Base-by-base conservation (phyloP, 2,888 invertebrate genomes). In the Euspilapteryx auroguttella region DNA sequence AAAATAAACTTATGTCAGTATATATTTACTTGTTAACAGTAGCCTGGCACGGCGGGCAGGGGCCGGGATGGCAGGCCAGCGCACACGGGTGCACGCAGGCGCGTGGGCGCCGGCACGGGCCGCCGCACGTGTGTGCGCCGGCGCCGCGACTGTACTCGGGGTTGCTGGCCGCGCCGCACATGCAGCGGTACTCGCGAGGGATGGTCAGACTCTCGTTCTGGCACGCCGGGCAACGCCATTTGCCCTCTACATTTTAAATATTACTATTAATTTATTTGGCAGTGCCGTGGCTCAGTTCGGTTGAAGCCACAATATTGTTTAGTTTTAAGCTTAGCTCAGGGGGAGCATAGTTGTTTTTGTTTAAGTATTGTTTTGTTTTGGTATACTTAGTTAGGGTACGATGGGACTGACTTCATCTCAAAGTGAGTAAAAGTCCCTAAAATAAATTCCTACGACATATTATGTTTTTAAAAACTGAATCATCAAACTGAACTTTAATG, bases 221-320 rank as follows among this genome's bases (percentile, higher is more conserved):
- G 55, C 98, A 98, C 0, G 94, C 94, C 0, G 97, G 97, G 55
- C 98, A 98, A 12, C 95, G 84, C 98, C 98, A 98, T 32, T 89
- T 89, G 29, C 81, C 82, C 37, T 87, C 87, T 77, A 38, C 8
- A 34, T 33, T 22, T 25, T 12, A 15, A 13, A 13, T 28, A 24
- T 27, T 21, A 12, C n/a, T 9, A 15, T 10, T 31, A 14, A 10
- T 13, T 26, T 14, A 28, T 13, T 8, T 22, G 32, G 25, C 33
- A 32, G 7, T n/a, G 5, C 23, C 5, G 5, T 20, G 6, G 9
- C 20, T 20, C 5, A 5, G 9, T n/a, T n/a, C n/a, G n/a, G n/a
- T n/a, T n/a, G n/a, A n/a, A n/a, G n/a, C n/a, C n/a, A n/a, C n/a
- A n/a, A 20, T 20, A 20, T 7, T 20, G 5, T n/a, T n/a, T n/a